phyloP scores from a whole-genome alignment of 2,797 vertebrate species.

The Cygnus olor region DNA sequence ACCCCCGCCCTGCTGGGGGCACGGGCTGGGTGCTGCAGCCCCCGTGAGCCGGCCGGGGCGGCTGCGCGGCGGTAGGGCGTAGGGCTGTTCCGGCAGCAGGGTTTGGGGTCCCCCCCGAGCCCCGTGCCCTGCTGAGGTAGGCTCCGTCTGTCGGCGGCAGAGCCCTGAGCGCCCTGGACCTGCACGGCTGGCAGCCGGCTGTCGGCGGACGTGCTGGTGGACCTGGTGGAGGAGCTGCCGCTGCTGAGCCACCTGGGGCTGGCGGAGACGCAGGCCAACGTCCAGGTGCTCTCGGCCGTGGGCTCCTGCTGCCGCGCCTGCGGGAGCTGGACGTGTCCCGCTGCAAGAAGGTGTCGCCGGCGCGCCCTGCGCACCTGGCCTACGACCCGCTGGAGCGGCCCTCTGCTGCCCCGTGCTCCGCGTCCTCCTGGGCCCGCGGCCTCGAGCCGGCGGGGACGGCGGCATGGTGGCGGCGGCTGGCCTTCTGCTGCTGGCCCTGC shows the following conservation, averaged over 20 bases:
- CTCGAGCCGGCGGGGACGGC: slow-evolving; percentile 60
- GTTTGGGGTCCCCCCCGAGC: accelerated
- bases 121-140: neutral
- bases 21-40: neutral
- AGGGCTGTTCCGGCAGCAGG: no score
- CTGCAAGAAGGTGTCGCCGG: slow-evolving; percentile 78
- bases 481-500: slow-evolving; percentile 84
- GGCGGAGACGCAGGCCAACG: slow-evolving; percentile 79
- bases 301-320: slow-evolving; percentile 76
- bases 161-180: slow-evolving; percentile 70
- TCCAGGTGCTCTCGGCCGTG: slow-evolving; percentile 74
- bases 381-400: slow-evolving; percentile 5
- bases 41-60: neutral
- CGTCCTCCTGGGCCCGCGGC: slow-evolving; percentile 77
- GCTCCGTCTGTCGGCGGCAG: slow-evolving; percentile 2
- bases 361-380: slow-evolving; percentile 77
- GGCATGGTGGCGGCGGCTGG: slow-evolving; percentile 17
- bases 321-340: slow-evolving; percentile 82
- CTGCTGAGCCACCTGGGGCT: slow-evolving; percentile 80
- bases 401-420: slow-evolving; percentile 47
- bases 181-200: slow-evolving; percentile 74
- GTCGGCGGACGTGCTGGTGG: slow-evolving; percentile 70
- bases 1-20: accelerated
- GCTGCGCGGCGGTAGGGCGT: no score
- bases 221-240: slow-evolving; percentile 75